These are phyloP conservation scores for Brachyhypopomus gauderio DNA, from an alignment of 2,113 vertebrate genomes.

Conservation along the genomic window DNA sequence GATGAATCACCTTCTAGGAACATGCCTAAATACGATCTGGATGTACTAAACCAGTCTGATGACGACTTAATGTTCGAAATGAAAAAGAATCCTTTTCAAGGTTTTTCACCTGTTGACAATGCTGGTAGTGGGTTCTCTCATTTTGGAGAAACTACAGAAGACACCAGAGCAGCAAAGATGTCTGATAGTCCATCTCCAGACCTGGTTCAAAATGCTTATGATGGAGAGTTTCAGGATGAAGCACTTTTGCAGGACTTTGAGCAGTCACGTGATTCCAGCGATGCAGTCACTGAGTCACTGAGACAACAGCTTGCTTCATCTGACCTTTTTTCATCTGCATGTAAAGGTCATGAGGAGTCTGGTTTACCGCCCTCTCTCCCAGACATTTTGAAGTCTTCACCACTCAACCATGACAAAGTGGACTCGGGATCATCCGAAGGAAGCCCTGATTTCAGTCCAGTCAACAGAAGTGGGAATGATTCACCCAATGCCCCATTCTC, in stretches of 20 bases:
- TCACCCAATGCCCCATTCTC: constrained; percentile 78
- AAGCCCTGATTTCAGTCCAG: constrained; percentile 73
- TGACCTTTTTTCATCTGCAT: constrained; percentile 73
- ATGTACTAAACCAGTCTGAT: constrained; percentile 65
- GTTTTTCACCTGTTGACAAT: constrained; percentile 64
- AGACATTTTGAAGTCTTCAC: constrained; percentile 94
- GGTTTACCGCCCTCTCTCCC: constrained; percentile 82
- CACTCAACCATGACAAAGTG: constrained; percentile 76
- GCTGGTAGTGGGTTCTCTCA: constrained; percentile 65
- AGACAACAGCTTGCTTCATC: constrained; percentile 74
- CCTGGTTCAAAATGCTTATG: constrained; percentile 88
- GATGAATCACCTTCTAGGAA: constrained; percentile 64
- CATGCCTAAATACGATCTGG: constrained; percentile 59
- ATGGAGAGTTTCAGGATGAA: constrained; percentile 80
- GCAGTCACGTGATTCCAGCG: constrained; percentile 79
- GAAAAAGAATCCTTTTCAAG: constrained; percentile 75
- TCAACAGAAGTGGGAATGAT: constrained; percentile 70
- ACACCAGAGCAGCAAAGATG: constrained; percentile 71
- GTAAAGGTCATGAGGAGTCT: constrained; percentile 77
- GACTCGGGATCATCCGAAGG: constrained; percentile 77
- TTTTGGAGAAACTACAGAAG: constrained; percentile 68
- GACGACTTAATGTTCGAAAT: constrained; percentile 73
- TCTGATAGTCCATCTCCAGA: constrained; percentile 93
- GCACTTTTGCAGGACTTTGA: constrained; percentile 75
- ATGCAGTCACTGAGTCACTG: constrained; percentile 71